phyloP scores from a whole-genome alignment of 2,113 vertebrate species.

The Chelonoidis abingdonii region DNA sequence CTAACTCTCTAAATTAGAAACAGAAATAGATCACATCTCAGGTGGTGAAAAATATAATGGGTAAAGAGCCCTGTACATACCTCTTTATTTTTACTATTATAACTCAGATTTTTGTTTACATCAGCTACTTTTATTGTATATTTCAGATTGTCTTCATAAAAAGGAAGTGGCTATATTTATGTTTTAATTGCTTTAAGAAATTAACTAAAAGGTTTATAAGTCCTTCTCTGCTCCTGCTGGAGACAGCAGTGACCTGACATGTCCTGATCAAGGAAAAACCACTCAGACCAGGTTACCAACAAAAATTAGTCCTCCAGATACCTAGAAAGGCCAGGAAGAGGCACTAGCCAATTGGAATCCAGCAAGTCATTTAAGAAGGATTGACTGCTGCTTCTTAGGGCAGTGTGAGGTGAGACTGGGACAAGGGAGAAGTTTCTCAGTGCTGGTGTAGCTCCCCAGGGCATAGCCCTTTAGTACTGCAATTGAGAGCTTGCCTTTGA shows the following conservation, averaged over 20 bases:
- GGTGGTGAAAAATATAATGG: not conserved
- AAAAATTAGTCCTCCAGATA: not conserved
- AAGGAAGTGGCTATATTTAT: not conserved
- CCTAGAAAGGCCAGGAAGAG: not conserved
- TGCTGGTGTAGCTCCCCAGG: not conserved
- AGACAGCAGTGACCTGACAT: not conserved
- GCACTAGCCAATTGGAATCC: not conserved
- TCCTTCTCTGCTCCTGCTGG: not conserved
- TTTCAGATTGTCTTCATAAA: not conserved
- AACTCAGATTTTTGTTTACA: not conserved
- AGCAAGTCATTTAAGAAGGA: not conserved
- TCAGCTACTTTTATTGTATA: not conserved
- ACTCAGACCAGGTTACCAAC: not conserved
- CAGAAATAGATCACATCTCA: not conserved
- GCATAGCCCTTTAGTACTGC: not conserved
- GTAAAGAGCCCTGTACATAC: not conserved
- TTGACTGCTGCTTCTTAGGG: not conserved
- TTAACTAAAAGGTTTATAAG: not conserved
- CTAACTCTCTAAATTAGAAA: conserved; percentile 44
- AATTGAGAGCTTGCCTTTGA: not conserved
- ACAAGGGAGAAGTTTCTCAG: not conserved
- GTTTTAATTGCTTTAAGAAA: not conserved
- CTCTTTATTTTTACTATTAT: not conserved
- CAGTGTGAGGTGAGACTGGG: not conserved
- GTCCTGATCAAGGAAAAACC: not conserved